Base-by-base conservation (phyloP, 2,113 vertebrate genomes). In the Electrona antarctica region DNA sequence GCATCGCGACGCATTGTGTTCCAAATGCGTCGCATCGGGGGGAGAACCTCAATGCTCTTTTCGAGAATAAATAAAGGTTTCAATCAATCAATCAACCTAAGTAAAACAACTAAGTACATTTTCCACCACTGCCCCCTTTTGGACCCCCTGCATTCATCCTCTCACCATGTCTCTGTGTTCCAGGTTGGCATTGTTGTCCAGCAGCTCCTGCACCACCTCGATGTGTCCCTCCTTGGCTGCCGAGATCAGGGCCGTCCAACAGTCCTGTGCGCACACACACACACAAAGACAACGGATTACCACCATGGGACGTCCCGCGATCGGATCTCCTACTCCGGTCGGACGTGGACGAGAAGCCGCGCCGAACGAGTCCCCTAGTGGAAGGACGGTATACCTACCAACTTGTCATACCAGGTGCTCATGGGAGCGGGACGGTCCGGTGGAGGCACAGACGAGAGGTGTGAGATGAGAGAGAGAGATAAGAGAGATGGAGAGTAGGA, bases 211-310 rank as follows among this genome's bases (percentile, higher is more conserved):
- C 71, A 98, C 96, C 52, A 98, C 88, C 69, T 95, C 95, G 3
- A 93, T 29, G 60, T 98, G 95, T 7, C 97, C 97, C 81, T 98
- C 98, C 85, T 98, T 99, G 13, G 97, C 92, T 29, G 98, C 97
- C 0, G 96, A 97, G 88, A 98, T 96, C 73, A 99, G 93, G 4
- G 98, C 96, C 13, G 97, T 99, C 98, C 98, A 99, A 89, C 97
- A 97, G 88, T 99, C 98, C 98, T 99, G 84, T 60, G 62, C 73
- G 76, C 47, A 28, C 51, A 21, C 21, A 21, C 21, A 21, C 21
- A 63, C 73, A 77, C 47, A 28, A 50, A 72, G 61, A 73, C 33
- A 69, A 69, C 69, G 3, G 14, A 67, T 82, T 86, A 90, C 67
- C 15, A 90, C 67, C 15, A 15, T 41, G 47, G 64, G 61, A 67